Evolutionary conservation across 2,113 vertebrate genomes (phyloP).

Genomic region (Ictidomys tridecemlineatus): DNA sequence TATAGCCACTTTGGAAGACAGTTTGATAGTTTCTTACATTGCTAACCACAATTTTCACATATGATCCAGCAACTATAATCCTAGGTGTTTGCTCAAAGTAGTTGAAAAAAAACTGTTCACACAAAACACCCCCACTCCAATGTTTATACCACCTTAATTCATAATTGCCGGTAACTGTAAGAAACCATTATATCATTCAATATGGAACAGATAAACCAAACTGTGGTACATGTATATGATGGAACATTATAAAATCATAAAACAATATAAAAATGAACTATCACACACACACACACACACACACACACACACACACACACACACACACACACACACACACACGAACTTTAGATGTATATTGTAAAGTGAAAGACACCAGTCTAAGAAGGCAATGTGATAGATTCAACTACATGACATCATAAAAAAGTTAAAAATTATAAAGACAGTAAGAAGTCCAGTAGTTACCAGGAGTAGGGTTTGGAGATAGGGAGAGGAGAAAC

Average conservation of each 20-base stretch:
- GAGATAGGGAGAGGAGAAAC: background rate
- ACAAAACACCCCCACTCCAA: background rate
- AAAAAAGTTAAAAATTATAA: background rate
- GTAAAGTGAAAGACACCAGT: no score
- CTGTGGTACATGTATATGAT: background rate
- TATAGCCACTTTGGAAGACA: background rate
- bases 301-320: background rate
- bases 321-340: background rate
- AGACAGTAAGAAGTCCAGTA: background rate
- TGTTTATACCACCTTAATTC: background rate
- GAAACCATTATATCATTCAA: background rate
- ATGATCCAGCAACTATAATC: background rate
- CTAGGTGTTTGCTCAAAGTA: background rate
- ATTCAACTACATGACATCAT: background rate
- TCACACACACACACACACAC: background rate
- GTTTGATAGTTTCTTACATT: background rate
- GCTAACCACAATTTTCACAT: background rate
- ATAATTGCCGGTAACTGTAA: background rate
- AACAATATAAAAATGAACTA: background rate
- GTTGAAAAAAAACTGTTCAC: background rate
- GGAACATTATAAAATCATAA: constrained; percentile 10
- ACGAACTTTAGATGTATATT: no score
- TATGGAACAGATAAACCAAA: background rate
- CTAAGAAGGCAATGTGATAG: no score
- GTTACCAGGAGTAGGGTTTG: no score